Conservation (phyloP, 2,888 invertebrate species). For the Xanthorhoe designata region DNA sequence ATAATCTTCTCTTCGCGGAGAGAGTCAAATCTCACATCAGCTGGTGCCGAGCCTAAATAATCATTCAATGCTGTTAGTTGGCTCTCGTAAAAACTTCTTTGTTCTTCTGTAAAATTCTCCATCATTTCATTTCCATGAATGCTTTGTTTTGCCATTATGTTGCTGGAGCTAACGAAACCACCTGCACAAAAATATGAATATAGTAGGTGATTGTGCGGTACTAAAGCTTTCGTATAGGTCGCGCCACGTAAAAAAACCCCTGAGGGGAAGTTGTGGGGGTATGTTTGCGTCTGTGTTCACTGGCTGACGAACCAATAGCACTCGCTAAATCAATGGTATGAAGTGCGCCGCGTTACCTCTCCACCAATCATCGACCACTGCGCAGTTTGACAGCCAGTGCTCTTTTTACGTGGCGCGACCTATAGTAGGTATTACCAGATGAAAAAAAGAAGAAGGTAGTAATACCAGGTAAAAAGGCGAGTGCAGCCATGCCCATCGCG, state of each 20-base stretch:
- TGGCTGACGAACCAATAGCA: no score
- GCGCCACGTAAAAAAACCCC: no score
- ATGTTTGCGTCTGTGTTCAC: no score
- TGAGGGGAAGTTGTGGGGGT: no score
- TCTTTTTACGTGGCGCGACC: no score
- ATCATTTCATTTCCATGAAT: slow-evolving; percentile 88
- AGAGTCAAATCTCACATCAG: slow-evolving; percentile 73
- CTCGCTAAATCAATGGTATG: no score
- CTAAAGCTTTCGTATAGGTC: no score
- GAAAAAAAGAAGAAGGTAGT: no score
- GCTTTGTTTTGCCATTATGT: slow-evolving; percentile 88
- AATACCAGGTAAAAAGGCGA: slow-evolving; percentile 92
- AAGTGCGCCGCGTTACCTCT: no score
- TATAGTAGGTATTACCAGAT: slow-evolving; percentile 88
- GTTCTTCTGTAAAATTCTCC: slow-evolving; percentile 86
- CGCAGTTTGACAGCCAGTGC: no score
- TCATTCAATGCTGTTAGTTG: slow-evolving; percentile 88
- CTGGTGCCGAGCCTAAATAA: slow-evolving; percentile 80
- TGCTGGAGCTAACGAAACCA: slow-evolving; percentile 89
- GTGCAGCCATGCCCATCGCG: slow-evolving; percentile 89
- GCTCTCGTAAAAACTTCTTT: slow-evolving; percentile 86
- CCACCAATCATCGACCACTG: no score
- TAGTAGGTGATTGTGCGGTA: no score
- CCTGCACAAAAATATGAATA: slow-evolving; percentile 71
- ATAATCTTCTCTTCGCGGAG: slow-evolving; percentile 85